A percentile compares a stretch with the other conserved stretches of the same genome.
Conservation (phyloP, 2,888 invertebrate genomes). For the Kryphioiulus occultus region DNA sequence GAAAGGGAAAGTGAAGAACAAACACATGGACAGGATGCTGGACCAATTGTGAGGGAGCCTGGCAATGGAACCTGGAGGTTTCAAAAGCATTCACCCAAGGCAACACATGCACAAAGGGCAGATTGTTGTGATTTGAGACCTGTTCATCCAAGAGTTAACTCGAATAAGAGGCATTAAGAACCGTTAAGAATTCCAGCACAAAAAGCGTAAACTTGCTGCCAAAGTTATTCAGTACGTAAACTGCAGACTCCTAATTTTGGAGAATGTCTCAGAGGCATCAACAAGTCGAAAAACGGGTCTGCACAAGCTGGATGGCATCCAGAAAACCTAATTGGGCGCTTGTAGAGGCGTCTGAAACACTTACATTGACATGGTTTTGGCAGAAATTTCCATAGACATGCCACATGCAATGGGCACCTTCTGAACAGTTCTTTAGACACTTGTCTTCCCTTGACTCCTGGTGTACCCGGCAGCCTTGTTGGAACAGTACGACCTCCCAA, state of each 20-base stretch:
- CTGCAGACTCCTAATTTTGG: neutral
- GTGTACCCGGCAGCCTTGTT: neutral
- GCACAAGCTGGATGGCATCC: neutral
- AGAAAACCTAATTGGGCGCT: neutral
- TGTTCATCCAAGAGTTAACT: neutral
- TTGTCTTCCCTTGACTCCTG: neutral
- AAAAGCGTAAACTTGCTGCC: neutral
- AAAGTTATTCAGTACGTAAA: neutral
- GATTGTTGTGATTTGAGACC: neutral
- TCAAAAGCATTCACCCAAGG: neutral
- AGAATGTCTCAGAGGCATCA: neutral
- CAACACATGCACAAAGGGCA: neutral
- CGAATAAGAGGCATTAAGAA: neutral
- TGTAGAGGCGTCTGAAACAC: neutral
- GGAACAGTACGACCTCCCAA: too few relatives aligned
- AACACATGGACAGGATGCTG: neutral
- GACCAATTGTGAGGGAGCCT: conserved; percentile 3
- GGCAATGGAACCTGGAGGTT: neutral
- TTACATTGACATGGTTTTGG: neutral
- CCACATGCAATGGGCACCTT: neutral
- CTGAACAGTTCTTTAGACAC: neutral
- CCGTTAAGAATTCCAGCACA: neutral
- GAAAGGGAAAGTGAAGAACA: neutral
- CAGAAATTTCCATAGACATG: neutral
- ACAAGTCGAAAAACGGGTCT: conserved; percentile 12